Evolutionary conservation across 2,797 vertebrate species (phyloP), one percentile per base, ranked within the genome.

Genomic region (Columba guinea): DNA sequence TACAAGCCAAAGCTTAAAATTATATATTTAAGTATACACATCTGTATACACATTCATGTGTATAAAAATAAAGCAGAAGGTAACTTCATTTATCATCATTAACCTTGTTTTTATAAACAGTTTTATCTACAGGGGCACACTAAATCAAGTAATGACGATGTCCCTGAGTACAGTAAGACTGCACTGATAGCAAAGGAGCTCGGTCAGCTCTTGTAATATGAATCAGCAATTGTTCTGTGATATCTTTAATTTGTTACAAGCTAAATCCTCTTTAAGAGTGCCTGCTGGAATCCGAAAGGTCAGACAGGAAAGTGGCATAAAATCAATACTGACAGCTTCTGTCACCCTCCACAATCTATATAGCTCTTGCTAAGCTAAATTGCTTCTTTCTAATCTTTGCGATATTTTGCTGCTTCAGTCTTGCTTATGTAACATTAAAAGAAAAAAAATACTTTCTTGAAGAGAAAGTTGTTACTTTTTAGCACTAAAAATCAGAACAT

Each of bases 231-330:
- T 95, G 74, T 55, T 88, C 92, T 89, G 74, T 67, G 81, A 86
- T 93, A 93, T 93, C 95, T 96, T 96, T 96, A 96, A 90, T 86
- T 95, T 95, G 58, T 84, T 96, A 97, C 93, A 95, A 89, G 78
- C 76, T 59, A 95, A 94, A 95, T 91, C 89, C 74, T 92, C 81
- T 92, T 81, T 81, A 94, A 34, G 51, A 90, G 94, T 2, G 9
- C 88, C 92, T 18, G 26, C 87, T 63, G 88, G 34, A 96, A 96
- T 91, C 90, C 34, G 63, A 97, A 95, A 97, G 90, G 81, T 91
- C 91, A 95, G 41, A 39, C 13, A 27, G 41, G 60, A 94, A 93
- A 77, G 89, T 81, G 80, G 87, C 82, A 93, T 76, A 95, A 96
- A 97, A 93, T 97, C 73, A 96, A 95, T 96, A 79, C 34, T 95